Base-by-base conservation (phyloP, 2,113 vertebrate genomes). In the Colinus virginianus region DNA sequence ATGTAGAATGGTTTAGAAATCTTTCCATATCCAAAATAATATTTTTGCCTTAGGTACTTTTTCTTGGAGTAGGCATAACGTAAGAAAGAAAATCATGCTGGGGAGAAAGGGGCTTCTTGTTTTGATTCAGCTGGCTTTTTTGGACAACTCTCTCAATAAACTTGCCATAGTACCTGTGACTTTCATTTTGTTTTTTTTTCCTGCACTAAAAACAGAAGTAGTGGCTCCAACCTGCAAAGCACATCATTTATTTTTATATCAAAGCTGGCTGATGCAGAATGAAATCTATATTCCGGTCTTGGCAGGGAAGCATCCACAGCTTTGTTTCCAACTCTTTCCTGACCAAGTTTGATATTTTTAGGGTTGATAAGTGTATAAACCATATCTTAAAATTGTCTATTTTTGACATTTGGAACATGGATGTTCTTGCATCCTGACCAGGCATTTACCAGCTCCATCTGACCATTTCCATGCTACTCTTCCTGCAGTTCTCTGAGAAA, bases 311-410 rank as follows among this genome's bases (percentile, higher is more conserved):
- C 12, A 87, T 70, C 49, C 22, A 36, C 48, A 76, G 81, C 28
- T 84, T 72, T 55, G 11, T 82, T 93, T 82, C 19, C 20, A 84
- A 14, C 30, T 74, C 55, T 70, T 84, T 6, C 25, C 13, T 78
- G 53, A 77, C 70, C 3, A 82, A 40, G 11, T 70, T 34, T 70
- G 81, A 85, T n/a, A 49, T 71, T 76, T 96, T 93, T 38, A 66
- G 61, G 71, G 19, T 22, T 46, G 30, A 89, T 70, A 79, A 55
- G 40, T 75, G 8, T 40, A 58, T 84, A 92, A 71, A 66, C 15
- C 10, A 19, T 43, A 18, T 58, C 45, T 45, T 72, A 77, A 58
- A 9, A 23, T 78, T 42, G 30, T 43, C 15, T 28, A 11, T 48
- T 23, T 23, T 48, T 20, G 40, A 40, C 6, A 11, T 62, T 21